Conservation (phyloP, 2,888 invertebrate species). For the Nomada ruficornis region DNA sequence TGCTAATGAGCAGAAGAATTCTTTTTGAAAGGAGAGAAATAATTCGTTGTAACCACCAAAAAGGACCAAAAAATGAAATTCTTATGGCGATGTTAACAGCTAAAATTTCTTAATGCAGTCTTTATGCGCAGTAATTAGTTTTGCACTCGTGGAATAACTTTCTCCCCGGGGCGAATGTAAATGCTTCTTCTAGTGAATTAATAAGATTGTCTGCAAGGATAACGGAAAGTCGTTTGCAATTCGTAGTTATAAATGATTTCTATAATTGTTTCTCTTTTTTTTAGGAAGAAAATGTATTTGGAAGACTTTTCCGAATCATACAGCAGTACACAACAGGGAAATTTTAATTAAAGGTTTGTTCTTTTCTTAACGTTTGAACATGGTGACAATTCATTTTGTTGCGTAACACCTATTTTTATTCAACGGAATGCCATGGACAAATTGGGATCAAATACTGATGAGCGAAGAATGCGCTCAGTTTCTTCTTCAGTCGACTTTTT, state of each 20-base stretch:
- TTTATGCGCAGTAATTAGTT: constrained; percentile 6
- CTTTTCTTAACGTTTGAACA: neutral
- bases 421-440: neutral
- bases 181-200: neutral
- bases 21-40: neutral
- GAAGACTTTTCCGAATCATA: too few species aligned
- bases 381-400: neutral
- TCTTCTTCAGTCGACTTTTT: constrained; percentile 12
- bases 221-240: neutral
- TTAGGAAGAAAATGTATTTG: too few species aligned
- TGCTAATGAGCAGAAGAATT: neutral
- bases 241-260: too few species aligned
- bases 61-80: neutral
- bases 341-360: too few species aligned
- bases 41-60: neutral
- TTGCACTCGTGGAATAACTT: neutral
- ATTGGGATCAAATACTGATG: constrained; percentile 19
- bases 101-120: neutral
- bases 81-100: neutral
- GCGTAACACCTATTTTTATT: neutral
- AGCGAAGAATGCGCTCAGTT: constrained; percentile 12
- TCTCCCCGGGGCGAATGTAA: neutral
- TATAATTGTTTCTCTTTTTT: too few species aligned
- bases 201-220: neutral
- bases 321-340: too few species aligned